Evolutionary conservation across 2,113 vertebrate species (phyloP), one percentile per base, ranked within the genome.

Genomic region (Pao palembangensis): DNA sequence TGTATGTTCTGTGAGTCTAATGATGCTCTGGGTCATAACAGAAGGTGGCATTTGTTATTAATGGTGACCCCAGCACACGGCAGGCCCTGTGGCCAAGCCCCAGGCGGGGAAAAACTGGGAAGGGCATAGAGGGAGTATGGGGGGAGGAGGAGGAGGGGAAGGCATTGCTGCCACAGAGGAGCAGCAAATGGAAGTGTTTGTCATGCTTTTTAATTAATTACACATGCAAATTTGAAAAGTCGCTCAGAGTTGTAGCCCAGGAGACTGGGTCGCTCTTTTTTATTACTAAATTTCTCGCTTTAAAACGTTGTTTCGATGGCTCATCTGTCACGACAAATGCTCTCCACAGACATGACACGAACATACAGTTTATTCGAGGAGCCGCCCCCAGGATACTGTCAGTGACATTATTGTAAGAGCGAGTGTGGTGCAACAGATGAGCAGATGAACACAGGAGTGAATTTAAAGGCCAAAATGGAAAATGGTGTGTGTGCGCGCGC

Each of bases 11-110:
- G 75, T 59, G 54, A 51, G 54, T 69, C 53, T 78, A 73, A 80
- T 61, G 65, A 68, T 49, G 72, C 87, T 74, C 63, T 48, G 71
- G 85, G 87, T 74, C 75, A 82, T 69, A 66, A 81, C 90, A 90
- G 89, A 89, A 69, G 84, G 88, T 84, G 83, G 70, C 85, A 90
- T 91, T 85, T 88, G 78, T 86, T 91, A 91, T 92, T 91, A 86
- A 90, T 85, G 70, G 72, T 82, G 87, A 87, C 87, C 85, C 82
- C 56, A 57, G 70, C 67, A 58, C 62, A 58, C 70, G 70, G 57
- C 60, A 17, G 55, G 50, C 31, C 81, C 69, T 7, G 50, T 19
- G 15, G 83, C 73, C 44, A 23, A 69, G 67, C 83, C 88, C 67
- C 19, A 1, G 71, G 87, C 82, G 28, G 34, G 75, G 61, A 79